A percentile compares a stretch with the other conserved stretches of the same genome.
These are phyloP conservation scores for Botia kubotai DNA, from an alignment of 2,797 vertebrate genomes.

Conservation along the genomic window DNA sequence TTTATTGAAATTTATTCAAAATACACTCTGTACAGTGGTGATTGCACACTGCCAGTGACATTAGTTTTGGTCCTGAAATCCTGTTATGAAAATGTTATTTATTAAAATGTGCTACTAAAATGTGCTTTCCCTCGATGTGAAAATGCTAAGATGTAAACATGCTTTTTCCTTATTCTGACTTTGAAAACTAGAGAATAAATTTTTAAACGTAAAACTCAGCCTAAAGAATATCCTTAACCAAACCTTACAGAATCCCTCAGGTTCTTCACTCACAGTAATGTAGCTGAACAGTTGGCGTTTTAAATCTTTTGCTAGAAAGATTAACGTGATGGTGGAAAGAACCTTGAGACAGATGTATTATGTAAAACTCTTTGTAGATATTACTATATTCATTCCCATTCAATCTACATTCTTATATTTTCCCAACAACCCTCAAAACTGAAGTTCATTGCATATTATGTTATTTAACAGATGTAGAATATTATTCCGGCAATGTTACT, in stretches of 20 bases:
- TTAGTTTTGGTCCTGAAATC: background rate
- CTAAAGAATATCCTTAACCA: background rate
- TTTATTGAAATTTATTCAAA: conserved; percentile 25
- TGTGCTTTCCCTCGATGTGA: conserved; percentile 1
- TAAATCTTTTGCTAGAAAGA: background rate
- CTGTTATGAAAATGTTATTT: conserved; percentile 1
- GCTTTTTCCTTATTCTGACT: background rate
- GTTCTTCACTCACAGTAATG: background rate
- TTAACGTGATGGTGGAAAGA: background rate
- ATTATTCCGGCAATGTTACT: background rate
- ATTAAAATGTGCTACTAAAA: conserved; percentile 10
- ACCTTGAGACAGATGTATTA: conserved; percentile 2
- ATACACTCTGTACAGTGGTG: conserved; percentile 3
- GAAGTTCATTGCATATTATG: background rate
- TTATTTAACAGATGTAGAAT: background rate
- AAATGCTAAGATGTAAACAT: background rate
- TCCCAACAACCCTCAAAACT: background rate
- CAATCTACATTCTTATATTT: background rate
- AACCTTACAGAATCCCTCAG: background rate
- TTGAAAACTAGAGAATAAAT: background rate
- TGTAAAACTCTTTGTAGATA: conserved; percentile 1
- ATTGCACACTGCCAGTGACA: conserved; percentile 2
- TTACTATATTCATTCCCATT: background rate
- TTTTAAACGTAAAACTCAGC: background rate
- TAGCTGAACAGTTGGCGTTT: background rate